These are phyloP conservation scores for Yponomeuta cagnagella DNA, from an alignment of 2,888 invertebrate genomes.

Conservation along the genomic window DNA sequence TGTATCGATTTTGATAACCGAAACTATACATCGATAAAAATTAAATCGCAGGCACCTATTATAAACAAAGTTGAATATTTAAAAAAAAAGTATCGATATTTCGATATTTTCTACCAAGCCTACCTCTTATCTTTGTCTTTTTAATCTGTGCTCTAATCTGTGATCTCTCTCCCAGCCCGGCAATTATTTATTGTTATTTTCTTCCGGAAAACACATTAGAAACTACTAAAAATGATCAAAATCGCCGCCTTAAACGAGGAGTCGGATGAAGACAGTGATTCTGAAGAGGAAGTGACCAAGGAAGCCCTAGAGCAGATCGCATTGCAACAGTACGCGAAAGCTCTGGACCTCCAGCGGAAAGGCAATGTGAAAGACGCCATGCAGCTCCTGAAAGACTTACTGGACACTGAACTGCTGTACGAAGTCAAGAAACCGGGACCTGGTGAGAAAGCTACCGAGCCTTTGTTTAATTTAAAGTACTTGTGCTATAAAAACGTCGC, in stretches of 20 bases:
- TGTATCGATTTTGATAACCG: no score
- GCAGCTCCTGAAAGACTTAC: slow-evolving; percentile 79
- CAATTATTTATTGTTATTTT: slow-evolving; percentile 12
- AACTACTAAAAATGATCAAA: slow-evolving; percentile 70
- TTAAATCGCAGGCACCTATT: no score
- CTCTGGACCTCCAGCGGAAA: slow-evolving; percentile 81
- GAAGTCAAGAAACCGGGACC: slow-evolving; percentile 68
- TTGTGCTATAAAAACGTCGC: slow-evolving; percentile 90
- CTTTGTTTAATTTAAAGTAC: slow-evolving; percentile 85
- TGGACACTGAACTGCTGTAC: slow-evolving; percentile 77
- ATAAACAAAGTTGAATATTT: no score
- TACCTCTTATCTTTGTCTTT: no score
- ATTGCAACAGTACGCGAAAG: slow-evolving; percentile 85
- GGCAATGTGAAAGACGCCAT: slow-evolving; percentile 81
- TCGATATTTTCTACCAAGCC: no score
- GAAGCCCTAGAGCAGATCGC: slow-evolving; percentile 86
- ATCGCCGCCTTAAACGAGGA: slow-evolving; percentile 81
- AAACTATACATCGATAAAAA: no score
- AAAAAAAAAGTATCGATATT: no score
- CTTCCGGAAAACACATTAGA: background rate
- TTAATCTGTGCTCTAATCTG: background rate
- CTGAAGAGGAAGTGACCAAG: slow-evolving; percentile 63
- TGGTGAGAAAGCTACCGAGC: slow-evolving; percentile 76
- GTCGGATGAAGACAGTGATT: slow-evolving; percentile 75
- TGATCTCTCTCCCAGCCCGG: background rate